Evolutionary conservation across 2,888 invertebrate genomes (phyloP).

Genomic region (Thymelicus acteon): DNA sequence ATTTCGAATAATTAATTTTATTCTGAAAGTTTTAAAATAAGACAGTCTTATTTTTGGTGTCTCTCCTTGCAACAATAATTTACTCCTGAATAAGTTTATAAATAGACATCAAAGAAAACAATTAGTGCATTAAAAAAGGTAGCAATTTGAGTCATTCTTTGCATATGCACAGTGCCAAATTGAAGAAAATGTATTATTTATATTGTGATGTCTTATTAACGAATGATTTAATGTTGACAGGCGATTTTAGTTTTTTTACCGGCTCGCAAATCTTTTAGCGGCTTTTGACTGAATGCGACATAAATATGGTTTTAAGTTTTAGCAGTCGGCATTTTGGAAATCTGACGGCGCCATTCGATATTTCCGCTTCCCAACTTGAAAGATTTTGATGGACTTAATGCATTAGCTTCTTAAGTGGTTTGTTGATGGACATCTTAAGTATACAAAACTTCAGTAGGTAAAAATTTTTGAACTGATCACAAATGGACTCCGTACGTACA

Average conservation of each 20-base stretch:
- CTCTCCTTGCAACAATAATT: constrained; percentile 3
- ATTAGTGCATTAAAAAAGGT: constrained; percentile 58
- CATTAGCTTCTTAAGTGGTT: not conserved
- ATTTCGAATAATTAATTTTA: not conserved
- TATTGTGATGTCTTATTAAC: constrained; percentile 72
- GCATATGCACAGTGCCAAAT: constrained; percentile 65
- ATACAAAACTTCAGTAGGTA: too few relatives aligned
- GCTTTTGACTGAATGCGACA: constrained; percentile 25
- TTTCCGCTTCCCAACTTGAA: constrained; percentile 7
- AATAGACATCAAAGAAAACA: constrained; percentile 62
- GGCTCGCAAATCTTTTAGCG: constrained; percentile 45
- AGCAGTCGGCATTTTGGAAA: constrained; percentile 9
- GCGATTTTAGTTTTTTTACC: constrained; percentile 57
- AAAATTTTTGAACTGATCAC: too few relatives aligned
- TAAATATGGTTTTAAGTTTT: constrained; percentile 34
- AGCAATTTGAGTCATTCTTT: constrained; percentile 51
- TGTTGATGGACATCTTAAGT: not conserved
- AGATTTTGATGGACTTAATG: constrained; percentile 18
- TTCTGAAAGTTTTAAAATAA: not conserved
- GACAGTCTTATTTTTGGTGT: not conserved
- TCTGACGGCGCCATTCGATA: constrained; percentile 13
- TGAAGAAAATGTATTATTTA: constrained; percentile 67
- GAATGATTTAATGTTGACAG: constrained; percentile 69
- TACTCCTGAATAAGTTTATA: constrained; percentile 50
- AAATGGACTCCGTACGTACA: too few relatives aligned